phyloP scores from a whole-genome alignment of 2,797 vertebrate species.

The Cossypha polioptera region DNA sequence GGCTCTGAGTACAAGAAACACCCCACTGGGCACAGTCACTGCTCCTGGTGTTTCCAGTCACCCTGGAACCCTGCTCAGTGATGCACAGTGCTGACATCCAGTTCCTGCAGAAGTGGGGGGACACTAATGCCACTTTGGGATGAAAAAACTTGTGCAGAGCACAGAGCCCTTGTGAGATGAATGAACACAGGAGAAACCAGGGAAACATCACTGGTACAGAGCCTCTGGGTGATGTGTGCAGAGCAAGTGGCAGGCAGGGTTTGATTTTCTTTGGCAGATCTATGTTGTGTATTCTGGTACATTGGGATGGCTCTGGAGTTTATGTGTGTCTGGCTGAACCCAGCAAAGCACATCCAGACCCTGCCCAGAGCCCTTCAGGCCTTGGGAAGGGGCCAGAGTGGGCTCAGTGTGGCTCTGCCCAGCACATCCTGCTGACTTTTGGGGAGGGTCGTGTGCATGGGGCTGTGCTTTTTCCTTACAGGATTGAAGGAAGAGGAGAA shows the following conservation, averaged over 20 bases:
- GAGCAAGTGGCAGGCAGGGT: neutral
- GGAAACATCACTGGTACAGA: neutral
- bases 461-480: neutral
- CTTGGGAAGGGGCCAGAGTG: neutral
- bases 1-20: neutral
- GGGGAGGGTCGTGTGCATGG: neutral
- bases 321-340: neutral
- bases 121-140: neutral
- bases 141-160: neutral
- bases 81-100: neutral
- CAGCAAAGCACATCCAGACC: neutral
- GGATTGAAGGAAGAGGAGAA: neutral
- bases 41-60: neutral
- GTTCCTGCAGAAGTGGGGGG: neutral
- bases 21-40: neutral
- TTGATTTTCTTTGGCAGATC: neutral
- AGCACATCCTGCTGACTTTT: neutral
- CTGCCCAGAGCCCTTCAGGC: neutral
- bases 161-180: neutral
- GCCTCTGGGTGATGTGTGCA: neutral
- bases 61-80: neutral
- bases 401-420: neutral
- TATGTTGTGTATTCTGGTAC: neutral
- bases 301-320: neutral
- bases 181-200: neutral